Evolutionary conservation across 2,113 vertebrate species (phyloP), one percentile per base, ranked within the genome.

Genomic region (Trichomycterus rosablanca): DNA sequence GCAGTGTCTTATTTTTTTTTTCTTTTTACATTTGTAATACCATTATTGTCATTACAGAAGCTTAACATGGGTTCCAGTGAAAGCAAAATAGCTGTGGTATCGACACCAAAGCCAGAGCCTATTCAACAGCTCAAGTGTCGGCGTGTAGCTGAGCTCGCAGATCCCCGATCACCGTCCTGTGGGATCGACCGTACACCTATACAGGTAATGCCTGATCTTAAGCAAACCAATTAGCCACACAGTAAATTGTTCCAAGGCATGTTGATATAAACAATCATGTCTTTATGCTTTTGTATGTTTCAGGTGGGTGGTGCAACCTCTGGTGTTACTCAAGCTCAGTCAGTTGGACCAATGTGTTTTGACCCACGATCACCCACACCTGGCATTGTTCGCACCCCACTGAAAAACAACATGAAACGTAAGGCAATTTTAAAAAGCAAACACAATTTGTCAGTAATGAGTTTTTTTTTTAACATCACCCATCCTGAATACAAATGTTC

Each of bases 321-420:
- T 7, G 71, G 62, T 73, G 30, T 15, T 2, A 55, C 66, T 19
- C 50, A 42, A 18, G 22, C 45, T 1, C 56, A 73, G 32, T 16
- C 59, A 2, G 48, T 23, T 16, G 59, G 42, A 19, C 34, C 43
- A 1, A 12, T 54, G 12, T 64, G 2, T 54, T 23, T 59, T 3
- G 95, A 97, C 75, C 93, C 93, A 0, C 89, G 93, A 0, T 98
- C 94, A 1, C 94, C 95, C 3, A 86, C 91, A 0, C 65, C 81
- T 10, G 92, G 89, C 0, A 79, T 98, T 18, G 67, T 59, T 3
- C 89, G 92, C 44, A 98, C 95, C 0, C 95, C 95, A 5, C 73
- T 89, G 78, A 92, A 91, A 60, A 79, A 84, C 2, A 65, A 55
- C n/a, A 72, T 84, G 42, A 76, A 66, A 43, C 89, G 93, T 94